Conservation (phyloP, 2,888 invertebrate species). For the Synanthedon andrenaeformis region DNA sequence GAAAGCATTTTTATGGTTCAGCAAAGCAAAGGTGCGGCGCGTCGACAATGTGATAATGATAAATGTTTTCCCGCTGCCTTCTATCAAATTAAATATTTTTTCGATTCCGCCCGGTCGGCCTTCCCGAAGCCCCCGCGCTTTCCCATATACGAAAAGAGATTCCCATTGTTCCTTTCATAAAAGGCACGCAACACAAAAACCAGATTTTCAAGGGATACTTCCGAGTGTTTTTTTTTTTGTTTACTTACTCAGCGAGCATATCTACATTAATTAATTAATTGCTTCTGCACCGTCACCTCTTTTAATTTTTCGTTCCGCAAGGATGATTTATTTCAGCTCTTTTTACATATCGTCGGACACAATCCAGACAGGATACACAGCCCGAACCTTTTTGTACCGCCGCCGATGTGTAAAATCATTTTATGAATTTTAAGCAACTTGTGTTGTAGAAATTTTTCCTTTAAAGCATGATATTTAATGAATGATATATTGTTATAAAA, state of each 20-base stretch:
- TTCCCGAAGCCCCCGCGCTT: conserved; percentile 13
- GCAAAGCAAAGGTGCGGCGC: conserved; percentile 37
- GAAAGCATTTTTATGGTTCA: conserved; percentile 31
- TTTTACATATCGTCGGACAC: conserved; percentile 9
- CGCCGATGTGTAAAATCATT: no score
- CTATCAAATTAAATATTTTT: conserved; percentile 47
- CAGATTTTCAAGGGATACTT: conserved; percentile 25
- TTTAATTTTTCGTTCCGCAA: conserved; percentile 30
- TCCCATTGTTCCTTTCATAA: conserved; percentile 42
- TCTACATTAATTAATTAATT: conserved; percentile 39
- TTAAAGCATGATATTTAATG: no score
- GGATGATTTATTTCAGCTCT: conserved; percentile 31
- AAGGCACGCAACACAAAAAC: conserved; percentile 17
- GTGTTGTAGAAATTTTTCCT: no score
- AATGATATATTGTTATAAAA: conserved; percentile 24
- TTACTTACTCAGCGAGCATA: conserved; percentile 3
- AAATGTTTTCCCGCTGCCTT: conserved; percentile 44
- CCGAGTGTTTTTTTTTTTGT: conserved; percentile 13
- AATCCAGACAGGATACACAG: background rate
- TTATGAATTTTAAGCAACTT: no score
- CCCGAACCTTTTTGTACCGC: no score
- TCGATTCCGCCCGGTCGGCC: conserved; percentile 21
- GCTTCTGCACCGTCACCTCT: conserved; percentile 35
- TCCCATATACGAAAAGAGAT: conserved; percentile 22
- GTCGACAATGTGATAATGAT: conserved; percentile 56